Evolutionary conservation across 2,113 vertebrate species (phyloP).

Genomic region (Rhynchomys soricoides): DNA sequence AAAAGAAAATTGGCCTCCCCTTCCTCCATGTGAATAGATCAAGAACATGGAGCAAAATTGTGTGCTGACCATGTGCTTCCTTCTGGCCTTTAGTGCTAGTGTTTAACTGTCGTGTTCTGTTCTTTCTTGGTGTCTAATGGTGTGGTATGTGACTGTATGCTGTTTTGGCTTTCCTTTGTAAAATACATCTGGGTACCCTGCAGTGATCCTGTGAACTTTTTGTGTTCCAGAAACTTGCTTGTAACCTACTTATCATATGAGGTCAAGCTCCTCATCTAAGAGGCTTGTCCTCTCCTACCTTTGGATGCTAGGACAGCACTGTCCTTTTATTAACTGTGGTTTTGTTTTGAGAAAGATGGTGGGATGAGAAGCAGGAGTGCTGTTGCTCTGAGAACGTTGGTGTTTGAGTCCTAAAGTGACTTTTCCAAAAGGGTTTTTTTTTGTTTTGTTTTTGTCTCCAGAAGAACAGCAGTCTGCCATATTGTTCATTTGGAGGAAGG

Average conservation of each 20-base stretch:
- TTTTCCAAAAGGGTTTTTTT: conserved; percentile 35
- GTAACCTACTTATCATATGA: conserved; percentile 16
- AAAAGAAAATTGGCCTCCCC: conserved; percentile 18
- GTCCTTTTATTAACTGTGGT: conserved; percentile 54
- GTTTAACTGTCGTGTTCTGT: conserved; percentile 50
- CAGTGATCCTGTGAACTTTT: conserved; percentile 11
- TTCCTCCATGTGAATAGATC: background rate
- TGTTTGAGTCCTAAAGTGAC: conserved; percentile 56
- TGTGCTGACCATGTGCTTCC: conserved; percentile 55
- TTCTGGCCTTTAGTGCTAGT: conserved; percentile 47
- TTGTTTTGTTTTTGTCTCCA: conserved; percentile 53
- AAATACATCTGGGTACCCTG: conserved; percentile 35
- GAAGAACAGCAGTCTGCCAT: conserved; percentile 44
- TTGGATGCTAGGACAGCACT: background rate
- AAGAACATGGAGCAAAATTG: conserved; percentile 38
- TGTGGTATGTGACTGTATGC: conserved; percentile 13
- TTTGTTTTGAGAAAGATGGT: conserved; percentile 57
- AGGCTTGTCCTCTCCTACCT: background rate
- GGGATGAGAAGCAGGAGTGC: conserved; percentile 34
- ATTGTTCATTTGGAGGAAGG: conserved; percentile 50
- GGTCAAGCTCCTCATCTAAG: conserved; percentile 34
- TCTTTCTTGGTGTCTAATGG: conserved; percentile 53
- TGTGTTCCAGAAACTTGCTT: conserved; percentile 58
- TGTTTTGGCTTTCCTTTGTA: conserved; percentile 53
- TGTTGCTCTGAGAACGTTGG: conserved; percentile 58